A percentile compares a stretch with the other conserved stretches of the same genome.
Conservation (phyloP, 2,797 vertebrate genomes). For the Myotis planiceps region DNA sequence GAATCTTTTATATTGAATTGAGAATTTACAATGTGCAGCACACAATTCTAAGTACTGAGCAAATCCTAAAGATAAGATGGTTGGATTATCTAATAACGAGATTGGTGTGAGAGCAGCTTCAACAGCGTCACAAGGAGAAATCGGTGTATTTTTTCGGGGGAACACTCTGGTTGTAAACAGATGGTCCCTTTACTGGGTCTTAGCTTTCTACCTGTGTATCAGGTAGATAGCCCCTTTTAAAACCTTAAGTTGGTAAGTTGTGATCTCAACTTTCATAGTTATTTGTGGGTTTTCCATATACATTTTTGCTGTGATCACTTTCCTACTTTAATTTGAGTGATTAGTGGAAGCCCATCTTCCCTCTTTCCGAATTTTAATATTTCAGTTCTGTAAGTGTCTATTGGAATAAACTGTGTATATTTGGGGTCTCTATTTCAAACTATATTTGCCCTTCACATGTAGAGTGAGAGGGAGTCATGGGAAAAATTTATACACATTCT, state of each 20-base stretch:
- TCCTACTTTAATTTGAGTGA: neutral
- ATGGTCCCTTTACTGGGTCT: neutral
- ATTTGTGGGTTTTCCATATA: neutral
- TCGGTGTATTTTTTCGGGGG: neutral
- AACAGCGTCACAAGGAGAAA: slow-evolving; percentile 28
- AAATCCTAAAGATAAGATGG: slow-evolving; percentile 36
- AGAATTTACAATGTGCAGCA: neutral
- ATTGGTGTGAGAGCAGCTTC: neutral
- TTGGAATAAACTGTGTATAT: neutral
- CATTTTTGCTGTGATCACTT: neutral
- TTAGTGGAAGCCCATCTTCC: neutral
- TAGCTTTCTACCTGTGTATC: neutral
- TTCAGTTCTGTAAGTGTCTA: neutral
- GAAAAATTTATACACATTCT: neutral
- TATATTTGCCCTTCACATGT: neutral
- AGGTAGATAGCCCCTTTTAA: neutral
- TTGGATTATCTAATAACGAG: neutral
- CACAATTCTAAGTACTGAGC: neutral
- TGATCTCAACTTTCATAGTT: neutral
- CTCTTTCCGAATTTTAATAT: neutral
- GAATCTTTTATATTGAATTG: neutral
- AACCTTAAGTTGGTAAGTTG: slow-evolving; percentile 7
- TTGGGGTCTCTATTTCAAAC: neutral
- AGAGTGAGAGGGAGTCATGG: neutral
- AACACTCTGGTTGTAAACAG: slow-evolving; percentile 46